Conservation (phyloP, 2,113 vertebrate genomes). For the Actenoides lindsayi region DNA sequence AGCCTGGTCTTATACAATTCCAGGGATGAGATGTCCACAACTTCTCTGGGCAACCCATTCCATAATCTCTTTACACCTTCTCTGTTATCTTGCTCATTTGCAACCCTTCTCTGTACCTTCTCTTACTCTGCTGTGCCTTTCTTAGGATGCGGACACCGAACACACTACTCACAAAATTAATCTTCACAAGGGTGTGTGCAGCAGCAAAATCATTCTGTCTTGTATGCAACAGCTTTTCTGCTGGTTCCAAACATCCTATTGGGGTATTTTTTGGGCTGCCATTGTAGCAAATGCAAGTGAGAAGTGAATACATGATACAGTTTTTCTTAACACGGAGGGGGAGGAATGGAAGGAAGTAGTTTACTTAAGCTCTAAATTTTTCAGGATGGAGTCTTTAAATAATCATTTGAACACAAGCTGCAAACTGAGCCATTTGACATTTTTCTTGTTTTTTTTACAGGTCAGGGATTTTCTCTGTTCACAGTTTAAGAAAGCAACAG, state of each 20-base stretch:
- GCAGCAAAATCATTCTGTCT: not conserved
- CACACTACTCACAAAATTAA: not conserved
- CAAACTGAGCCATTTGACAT: conserved; percentile 37
- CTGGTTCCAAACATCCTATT: not conserved
- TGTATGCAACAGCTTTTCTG: not conserved
- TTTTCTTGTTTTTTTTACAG: conserved; percentile 25
- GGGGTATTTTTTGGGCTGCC: not conserved
- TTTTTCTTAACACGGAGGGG: not conserved
- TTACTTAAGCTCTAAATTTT: conserved; percentile 47
- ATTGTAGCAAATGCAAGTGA: not conserved
- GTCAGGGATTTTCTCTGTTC: conserved; percentile 31
- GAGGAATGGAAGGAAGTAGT: not conserved
- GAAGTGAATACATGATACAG: not conserved
- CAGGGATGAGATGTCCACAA: too few relatives aligned
- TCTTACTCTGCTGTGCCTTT: not conserved
- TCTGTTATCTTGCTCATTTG: not conserved
- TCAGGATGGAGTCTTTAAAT: conserved; percentile 45
- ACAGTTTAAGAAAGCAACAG: not conserved
- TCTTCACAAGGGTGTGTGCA: not conserved
- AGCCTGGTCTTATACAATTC: too few relatives aligned
- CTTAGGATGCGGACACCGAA: not conserved
- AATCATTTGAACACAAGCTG: conserved; percentile 34
- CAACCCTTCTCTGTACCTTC: not conserved
- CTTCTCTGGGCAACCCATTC: too few relatives aligned
- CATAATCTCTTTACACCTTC: not conserved